Percentiles rank a stretch among this genome's conserved stretches.
phyloP scores from a whole-genome alignment of 2,113 vertebrate genomes.

The Spizaetus ornatus region DNA sequence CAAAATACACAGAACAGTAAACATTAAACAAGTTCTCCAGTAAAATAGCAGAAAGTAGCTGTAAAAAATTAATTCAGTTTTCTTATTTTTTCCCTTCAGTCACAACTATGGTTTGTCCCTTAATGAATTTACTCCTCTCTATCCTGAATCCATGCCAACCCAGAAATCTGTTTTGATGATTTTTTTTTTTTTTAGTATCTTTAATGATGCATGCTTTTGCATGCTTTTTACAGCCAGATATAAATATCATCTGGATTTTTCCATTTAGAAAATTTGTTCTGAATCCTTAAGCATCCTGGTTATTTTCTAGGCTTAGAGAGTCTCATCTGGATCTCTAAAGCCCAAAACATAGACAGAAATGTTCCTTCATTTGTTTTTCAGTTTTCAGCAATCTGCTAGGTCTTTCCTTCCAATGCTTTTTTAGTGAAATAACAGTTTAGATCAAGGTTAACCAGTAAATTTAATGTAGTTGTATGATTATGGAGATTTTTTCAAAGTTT shows the following conservation, averaged over 20 bases:
- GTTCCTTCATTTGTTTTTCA: neutral
- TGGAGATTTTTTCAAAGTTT: neutral
- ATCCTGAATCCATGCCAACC: neutral
- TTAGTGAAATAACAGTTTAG: neutral
- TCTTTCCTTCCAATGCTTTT: neutral
- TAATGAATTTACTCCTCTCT: neutral
- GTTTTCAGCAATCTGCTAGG: neutral
- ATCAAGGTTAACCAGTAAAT: neutral
- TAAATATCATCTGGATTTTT: neutral
- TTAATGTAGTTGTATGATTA: neutral
- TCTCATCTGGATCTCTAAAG: neutral
- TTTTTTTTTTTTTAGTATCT: neutral
- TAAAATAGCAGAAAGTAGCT: neutral
- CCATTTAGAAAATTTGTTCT: neutral
- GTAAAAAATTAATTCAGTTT: neutral
- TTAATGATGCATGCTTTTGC: neutral
- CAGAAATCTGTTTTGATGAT: neutral
- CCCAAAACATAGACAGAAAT: neutral
- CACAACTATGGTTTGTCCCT: neutral
- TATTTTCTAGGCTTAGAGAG: neutral
- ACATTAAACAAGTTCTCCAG: neutral
- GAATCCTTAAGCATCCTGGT: neutral
- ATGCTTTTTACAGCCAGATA: neutral
- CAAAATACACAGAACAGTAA: neutral
- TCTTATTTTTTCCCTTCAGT: neutral